Evolutionary conservation across 2,888 invertebrate genomes (phyloP), one percentile per base, ranked within the genome.

Genomic region (Crocallis elinguaria): DNA sequence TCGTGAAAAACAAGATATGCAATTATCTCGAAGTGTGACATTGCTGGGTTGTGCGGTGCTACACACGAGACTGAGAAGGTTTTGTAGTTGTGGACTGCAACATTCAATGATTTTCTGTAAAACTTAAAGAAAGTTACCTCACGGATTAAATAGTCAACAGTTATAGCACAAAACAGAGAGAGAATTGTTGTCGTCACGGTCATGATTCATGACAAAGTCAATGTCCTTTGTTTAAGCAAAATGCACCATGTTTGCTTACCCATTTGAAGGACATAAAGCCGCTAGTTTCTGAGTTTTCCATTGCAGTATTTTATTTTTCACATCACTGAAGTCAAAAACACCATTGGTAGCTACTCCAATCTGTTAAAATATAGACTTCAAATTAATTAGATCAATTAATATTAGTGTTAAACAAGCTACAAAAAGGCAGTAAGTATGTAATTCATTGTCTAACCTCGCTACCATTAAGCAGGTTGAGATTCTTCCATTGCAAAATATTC

Each of bases 41-140:
- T 93, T 92, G 1, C 92, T 89, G 11, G 92, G 92, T 75, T 94
- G 94, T n/a, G 94, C 93, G 27, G 93, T 93, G 66, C 93, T 94
- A 74, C 94, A 94, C 56, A 94, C 90, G 53, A 94, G 79, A 69
- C 93, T 94, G 7, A 94, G 75, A 45, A 94, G 79, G 65, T 93
- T 93, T 53, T 90, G 90, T 29, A 91, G 60, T 56, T 83, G 79
- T 0, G 68, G 71, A 32, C 91, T 91, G 66, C 13, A 80, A 79
- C n/a, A n/a, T 21, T 30, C 36, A 27, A 29, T 14, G 8, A 16
- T 19, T 41, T 7, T 17, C 17, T 16, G 3, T 12, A 25, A n/a
- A 25, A 25, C 3, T n/a, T n/a, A n/a, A n/a, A n/a, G n/a, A n/a
- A n/a, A 25, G 8, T 7, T 9, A 9, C 9, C n/a, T 25, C 25